Percentiles rank a stretch among this genome's conserved stretches.
phyloP scores from a whole-genome alignment of 2,113 vertebrate species.

The Erinaceus europaeus region DNA sequence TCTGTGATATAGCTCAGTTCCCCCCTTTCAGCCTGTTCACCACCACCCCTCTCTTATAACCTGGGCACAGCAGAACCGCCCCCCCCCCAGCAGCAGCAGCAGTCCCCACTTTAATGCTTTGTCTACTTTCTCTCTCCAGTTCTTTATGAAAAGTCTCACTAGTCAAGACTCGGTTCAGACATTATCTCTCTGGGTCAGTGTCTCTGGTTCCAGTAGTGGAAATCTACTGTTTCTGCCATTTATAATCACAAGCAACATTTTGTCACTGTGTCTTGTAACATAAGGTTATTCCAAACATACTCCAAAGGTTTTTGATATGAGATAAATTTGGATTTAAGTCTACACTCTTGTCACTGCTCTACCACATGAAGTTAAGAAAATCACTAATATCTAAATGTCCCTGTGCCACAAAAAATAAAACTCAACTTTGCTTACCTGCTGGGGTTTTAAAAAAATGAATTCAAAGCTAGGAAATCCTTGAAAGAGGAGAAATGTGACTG shows the following conservation, averaged over 20 bases:
- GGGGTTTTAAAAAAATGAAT: neutral
- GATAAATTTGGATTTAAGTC: neutral
- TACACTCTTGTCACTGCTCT: too few relatives aligned
- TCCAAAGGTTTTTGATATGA: slow-evolving; percentile 1
- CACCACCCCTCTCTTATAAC: neutral
- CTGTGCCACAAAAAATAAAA: neutral
- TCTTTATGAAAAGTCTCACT: neutral
- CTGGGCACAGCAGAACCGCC: neutral
- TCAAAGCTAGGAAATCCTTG: neutral
- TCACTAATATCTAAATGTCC: neutral
- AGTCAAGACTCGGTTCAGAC: neutral
- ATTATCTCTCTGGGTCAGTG: neutral
- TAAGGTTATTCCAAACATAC: too few relatives aligned
- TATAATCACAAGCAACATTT: too few relatives aligned
- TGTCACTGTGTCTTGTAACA: too few relatives aligned
- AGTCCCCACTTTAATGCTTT: neutral
- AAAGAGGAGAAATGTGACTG: neutral
- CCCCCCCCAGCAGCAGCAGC: too few relatives aligned
- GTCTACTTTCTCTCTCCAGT: neutral
- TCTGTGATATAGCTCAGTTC: neutral
- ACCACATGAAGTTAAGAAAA: neutral
- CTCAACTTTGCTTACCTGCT: neutral
- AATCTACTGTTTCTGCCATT: neutral
- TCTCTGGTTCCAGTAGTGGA: neutral
- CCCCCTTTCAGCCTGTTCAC: neutral